Evolutionary conservation across 2,797 vertebrate genomes (phyloP).

Genomic region (Oreortyx pictus): DNA sequence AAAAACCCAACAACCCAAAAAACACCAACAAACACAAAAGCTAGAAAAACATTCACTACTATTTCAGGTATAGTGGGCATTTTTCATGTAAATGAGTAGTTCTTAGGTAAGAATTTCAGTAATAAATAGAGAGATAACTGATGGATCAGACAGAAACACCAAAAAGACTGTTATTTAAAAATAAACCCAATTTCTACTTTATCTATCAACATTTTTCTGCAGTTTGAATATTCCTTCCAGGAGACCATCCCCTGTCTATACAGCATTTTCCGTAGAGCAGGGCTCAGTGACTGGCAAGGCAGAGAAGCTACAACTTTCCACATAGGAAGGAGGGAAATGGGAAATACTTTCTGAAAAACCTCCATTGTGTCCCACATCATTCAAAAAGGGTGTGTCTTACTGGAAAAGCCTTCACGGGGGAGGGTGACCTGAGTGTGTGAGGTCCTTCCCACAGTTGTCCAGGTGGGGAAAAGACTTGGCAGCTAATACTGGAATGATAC

Average conservation of each 20-base stretch:
- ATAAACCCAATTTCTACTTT: not conserved
- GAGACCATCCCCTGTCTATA: not conserved
- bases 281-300: not conserved
- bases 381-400: conserved; percentile 6
- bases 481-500: not conserved
- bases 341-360: conserved; percentile 14
- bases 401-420: not conserved
- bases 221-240: not conserved
- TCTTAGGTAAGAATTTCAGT: not conserved
- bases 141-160: not conserved
- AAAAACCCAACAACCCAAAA: not conserved
- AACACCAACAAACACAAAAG: not conserved
- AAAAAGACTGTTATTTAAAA: not conserved
- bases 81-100: not conserved
- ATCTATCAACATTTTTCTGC: not conserved
- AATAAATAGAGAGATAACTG: not conserved
- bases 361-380: not conserved
- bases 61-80: not conserved
- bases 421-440: conserved; percentile 34
- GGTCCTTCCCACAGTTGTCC: conserved; percentile 39
- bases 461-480: conserved; percentile 45
- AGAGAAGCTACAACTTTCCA: not conserved
- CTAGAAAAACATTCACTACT: not conserved
- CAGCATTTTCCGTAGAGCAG: not conserved
- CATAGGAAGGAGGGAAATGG: conserved; percentile 20